phyloP scores from a whole-genome alignment of 2,888 invertebrate genomes.

The Hipparchia semele region DNA sequence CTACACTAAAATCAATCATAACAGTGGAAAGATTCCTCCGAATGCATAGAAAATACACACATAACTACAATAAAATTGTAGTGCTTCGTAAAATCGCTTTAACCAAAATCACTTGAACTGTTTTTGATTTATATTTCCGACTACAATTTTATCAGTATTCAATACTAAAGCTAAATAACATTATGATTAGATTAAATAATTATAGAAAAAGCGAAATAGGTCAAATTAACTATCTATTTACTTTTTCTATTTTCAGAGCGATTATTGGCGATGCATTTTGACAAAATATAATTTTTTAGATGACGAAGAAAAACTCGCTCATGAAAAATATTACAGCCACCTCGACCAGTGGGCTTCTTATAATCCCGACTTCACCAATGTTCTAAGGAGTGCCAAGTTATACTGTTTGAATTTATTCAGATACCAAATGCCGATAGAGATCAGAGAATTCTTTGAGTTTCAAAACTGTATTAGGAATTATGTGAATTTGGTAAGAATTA shows the following conservation, averaged over 20 bases:
- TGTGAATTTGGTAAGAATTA: slow-evolving; percentile 51
- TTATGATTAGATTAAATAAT: too few relatives aligned
- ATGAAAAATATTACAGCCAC: slow-evolving; percentile 57
- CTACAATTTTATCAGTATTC: too few relatives aligned
- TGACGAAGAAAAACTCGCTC: slow-evolving; percentile 44
- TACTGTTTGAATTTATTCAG: slow-evolving; percentile 51
- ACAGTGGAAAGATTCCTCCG: too few relatives aligned
- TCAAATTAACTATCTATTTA: not conserved
- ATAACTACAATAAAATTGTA: too few relatives aligned
- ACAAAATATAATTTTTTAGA: slow-evolving; percentile 54
- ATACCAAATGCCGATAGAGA: slow-evolving; percentile 48
- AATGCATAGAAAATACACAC: too few relatives aligned
- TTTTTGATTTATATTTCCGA: too few relatives aligned
- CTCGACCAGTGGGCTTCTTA: slow-evolving; percentile 61
- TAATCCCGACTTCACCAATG: slow-evolving; percentile 54
- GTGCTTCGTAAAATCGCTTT: too few relatives aligned
- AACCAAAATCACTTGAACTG: too few relatives aligned
- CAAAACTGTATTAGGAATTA: slow-evolving; percentile 57
- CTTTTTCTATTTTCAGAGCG: slow-evolving; percentile 52
- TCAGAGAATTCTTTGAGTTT: slow-evolving; percentile 52
- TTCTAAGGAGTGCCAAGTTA: slow-evolving; percentile 53
- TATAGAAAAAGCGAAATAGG: not conserved
- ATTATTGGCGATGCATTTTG: slow-evolving; percentile 59
- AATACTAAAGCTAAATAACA: too few relatives aligned
- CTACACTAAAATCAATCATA: too few relatives aligned